Conservation (phyloP, 2,113 vertebrate genomes). For the Pangasianodon gigas region DNA sequence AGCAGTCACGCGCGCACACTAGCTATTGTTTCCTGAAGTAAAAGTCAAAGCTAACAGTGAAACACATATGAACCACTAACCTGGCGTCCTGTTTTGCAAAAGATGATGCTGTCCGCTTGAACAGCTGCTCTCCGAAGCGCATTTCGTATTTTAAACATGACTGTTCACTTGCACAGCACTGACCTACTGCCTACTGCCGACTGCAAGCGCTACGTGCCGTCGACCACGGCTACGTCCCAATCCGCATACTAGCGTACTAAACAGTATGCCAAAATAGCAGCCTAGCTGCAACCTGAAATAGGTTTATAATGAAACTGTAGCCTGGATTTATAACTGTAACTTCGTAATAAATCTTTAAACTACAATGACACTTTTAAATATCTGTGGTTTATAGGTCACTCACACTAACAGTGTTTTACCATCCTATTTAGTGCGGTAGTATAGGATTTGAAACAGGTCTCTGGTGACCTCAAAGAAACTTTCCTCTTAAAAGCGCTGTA, state of each 20-base stretch:
- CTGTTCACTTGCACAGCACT: not conserved
- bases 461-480: not conserved
- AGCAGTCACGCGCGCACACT: not conserved
- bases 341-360: not conserved
- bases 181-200: not conserved
- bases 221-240: not conserved
- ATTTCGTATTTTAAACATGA: slow-evolving; percentile 32
- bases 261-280: not conserved
- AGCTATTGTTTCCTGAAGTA: not conserved
- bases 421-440: not conserved
- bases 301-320: not conserved
- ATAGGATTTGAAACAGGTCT: not conserved
- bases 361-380: not conserved
- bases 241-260: not conserved
- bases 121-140: not conserved
- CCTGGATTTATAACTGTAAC: too few relatives aligned
- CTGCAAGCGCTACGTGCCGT: slow-evolving; percentile 24
- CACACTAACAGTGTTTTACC: not conserved
- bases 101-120: not conserved
- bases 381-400: not conserved
- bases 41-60: not conserved
- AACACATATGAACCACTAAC: not conserved
- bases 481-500: not conserved
- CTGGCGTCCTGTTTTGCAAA: not conserved
- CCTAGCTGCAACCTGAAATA: not conserved